Percentiles rank a stretch among this genome's conserved stretches.
Conservation (phyloP, 2,888 invertebrate species). For the Dynastes tityus region DNA sequence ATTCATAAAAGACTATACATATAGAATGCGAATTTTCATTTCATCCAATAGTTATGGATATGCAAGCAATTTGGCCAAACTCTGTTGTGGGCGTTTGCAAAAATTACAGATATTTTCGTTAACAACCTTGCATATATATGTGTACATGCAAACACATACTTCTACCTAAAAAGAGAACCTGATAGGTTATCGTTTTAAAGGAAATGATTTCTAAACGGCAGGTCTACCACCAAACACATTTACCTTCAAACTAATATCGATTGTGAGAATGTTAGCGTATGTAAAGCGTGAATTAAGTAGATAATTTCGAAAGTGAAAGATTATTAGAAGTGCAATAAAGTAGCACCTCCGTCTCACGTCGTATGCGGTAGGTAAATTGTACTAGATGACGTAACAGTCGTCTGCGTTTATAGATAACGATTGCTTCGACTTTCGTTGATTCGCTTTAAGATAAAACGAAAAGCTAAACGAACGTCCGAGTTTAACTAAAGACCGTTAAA, state of each 20-base stretch:
- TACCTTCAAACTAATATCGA: background rate
- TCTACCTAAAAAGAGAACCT: too few species aligned
- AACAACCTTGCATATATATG: too few species aligned
- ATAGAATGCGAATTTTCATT: too few species aligned
- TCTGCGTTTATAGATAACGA: constrained; percentile 26
- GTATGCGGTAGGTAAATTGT: constrained; percentile 36
- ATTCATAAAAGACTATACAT: too few species aligned
- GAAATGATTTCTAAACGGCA: too few species aligned
- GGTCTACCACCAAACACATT: background rate
- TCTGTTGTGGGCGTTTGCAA: too few species aligned
- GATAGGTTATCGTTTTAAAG: too few species aligned
- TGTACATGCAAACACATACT: too few species aligned
- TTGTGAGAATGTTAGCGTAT: background rate
- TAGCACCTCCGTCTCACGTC: background rate
- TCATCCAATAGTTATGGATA: too few species aligned
- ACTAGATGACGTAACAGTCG: constrained; percentile 26
- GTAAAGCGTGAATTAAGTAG: background rate
- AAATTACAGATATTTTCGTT: too few species aligned
- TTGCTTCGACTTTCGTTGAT: constrained; percentile 36
- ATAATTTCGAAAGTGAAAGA: constrained; percentile 15
- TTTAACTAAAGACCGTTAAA: constrained; percentile 28
- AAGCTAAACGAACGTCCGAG: background rate
- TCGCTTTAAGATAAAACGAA: constrained; percentile 30
- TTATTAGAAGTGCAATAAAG: background rate
- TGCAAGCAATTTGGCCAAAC: too few species aligned